Percentiles rank a stretch among this genome's conserved stretches.
phyloP scores from a whole-genome alignment of 2,113 vertebrate genomes.

The Morphnarchus princeps region DNA sequence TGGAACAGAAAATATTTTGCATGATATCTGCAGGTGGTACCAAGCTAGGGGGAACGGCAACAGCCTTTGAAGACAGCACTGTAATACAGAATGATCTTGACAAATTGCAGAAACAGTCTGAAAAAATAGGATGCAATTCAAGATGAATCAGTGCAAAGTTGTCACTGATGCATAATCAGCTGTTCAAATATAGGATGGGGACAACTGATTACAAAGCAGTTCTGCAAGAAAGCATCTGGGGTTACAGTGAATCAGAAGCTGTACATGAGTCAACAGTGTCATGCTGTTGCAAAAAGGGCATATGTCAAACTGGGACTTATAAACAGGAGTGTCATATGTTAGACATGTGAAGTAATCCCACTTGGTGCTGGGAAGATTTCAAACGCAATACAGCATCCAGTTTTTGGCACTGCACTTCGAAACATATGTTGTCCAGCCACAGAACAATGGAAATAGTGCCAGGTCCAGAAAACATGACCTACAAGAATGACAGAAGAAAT shows the following conservation, averaged over 20 bases:
- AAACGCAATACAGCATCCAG: background rate
- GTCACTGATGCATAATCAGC: constrained; percentile 59
- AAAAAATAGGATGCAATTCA: constrained; percentile 60
- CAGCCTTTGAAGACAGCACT: constrained; percentile 22
- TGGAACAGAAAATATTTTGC: background rate
- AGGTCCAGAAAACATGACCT: background rate
- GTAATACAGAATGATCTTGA: constrained; percentile 36
- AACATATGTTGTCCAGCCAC: background rate
- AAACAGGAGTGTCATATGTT: background rate
- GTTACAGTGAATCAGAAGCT: constrained; percentile 38
- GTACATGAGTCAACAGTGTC: constrained; percentile 2
- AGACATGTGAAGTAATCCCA: constrained; percentile 15
- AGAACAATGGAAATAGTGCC: background rate
- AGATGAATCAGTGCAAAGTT: constrained; percentile 64
- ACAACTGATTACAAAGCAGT: constrained; percentile 62
- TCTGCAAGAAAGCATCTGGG: constrained; percentile 55
- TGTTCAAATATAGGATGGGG: constrained; percentile 59
- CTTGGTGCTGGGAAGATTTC: background rate
- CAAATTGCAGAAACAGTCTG: constrained; percentile 33
- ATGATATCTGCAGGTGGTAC: constrained; percentile 18
- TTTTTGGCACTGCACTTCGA: background rate
- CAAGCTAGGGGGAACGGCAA: background rate
- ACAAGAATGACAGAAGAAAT: background rate
- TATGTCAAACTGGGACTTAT: constrained; percentile 27
- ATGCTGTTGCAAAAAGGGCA: background rate